Percentiles rank a stretch among this genome's conserved stretches.
These are phyloP conservation scores for Arctopsyche grandis DNA, from an alignment of 1,140 invertebrate genomes.

Conservation along the genomic window DNA sequence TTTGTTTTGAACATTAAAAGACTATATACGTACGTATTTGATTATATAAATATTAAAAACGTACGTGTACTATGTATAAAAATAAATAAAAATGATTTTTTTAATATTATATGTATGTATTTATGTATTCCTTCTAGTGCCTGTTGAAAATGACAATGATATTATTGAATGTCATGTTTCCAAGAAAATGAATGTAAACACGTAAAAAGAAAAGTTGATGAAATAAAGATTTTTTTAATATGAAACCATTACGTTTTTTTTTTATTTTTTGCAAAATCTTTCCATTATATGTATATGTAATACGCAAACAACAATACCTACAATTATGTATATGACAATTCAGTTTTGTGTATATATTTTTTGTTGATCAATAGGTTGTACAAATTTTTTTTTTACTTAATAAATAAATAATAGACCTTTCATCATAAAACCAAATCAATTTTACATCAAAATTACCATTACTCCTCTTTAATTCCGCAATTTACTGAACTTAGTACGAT, in stretches of 20 bases:
- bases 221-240: conserved; percentile 40
- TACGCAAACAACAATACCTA: too few relatives aligned
- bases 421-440: background rate
- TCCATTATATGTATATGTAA: too few relatives aligned
- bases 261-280: background rate
- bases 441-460: background rate
- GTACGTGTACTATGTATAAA: background rate
- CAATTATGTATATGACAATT: too few relatives aligned
- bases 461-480: background rate
- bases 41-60: background rate
- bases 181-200: conserved; percentile 29
- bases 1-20: conserved; percentile 12
- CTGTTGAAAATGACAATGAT: conserved; percentile 35
- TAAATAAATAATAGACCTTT: background rate
- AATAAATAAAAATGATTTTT: conserved; percentile 5
- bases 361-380: too few relatives aligned
- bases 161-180: conserved; percentile 20
- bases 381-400: too few relatives aligned
- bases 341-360: too few relatives aligned
- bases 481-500: conserved; percentile 7
- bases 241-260: conserved; percentile 3
- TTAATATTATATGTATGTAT: too few relatives aligned
- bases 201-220: conserved; percentile 34
- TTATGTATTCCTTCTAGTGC: conserved; percentile 38
- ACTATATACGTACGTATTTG: background rate